Conservation (phyloP, 1,140 invertebrate species). For the Drosophila lini region DNA sequence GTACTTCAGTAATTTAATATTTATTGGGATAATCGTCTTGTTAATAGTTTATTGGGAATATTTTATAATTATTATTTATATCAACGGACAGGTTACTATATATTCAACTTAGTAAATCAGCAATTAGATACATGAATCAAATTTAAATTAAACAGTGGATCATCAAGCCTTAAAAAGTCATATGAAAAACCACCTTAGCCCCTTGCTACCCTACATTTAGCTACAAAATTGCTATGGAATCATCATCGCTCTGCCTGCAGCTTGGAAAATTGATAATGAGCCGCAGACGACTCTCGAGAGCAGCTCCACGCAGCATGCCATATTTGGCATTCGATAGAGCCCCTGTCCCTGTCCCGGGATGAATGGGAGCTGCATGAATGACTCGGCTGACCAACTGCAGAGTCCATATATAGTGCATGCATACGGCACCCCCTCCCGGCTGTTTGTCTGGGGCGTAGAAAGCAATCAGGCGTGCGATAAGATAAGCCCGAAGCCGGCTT, state of each 20-base stretch:
- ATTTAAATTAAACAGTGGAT: not conserved
- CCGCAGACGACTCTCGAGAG: slow-evolving; percentile 26
- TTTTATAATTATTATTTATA: not conserved
- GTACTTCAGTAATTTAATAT: too few relatives aligned
- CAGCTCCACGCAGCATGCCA: slow-evolving; percentile 35
- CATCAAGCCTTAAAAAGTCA: not conserved
- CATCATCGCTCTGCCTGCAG: slow-evolving; percentile 27
- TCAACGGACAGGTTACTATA: not conserved
- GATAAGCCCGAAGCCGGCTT: slow-evolving; percentile 60
- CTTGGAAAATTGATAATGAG: slow-evolving; percentile 80
- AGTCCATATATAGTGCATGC: slow-evolving; percentile 18
- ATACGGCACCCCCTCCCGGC: slow-evolving; percentile 1
- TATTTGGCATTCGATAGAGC: slow-evolving; percentile 63
- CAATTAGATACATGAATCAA: too few relatives aligned
- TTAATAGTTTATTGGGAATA: not conserved
- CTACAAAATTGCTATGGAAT: not conserved
- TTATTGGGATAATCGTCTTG: accelerated
- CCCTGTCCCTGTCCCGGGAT: slow-evolving; percentile 23
- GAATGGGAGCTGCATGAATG: slow-evolving; percentile 65
- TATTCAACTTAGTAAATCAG: not conserved
- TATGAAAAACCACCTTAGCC: not conserved
- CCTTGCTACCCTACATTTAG: not conserved
- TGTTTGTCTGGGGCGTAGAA: slow-evolving; percentile 45
- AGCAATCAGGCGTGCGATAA: slow-evolving; percentile 75
- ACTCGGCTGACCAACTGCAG: slow-evolving; percentile 44